A percentile compares a stretch with the other conserved stretches of the same genome.
Conservation (phyloP, 2,888 invertebrate species). For the Cybosia mesomella region DNA sequence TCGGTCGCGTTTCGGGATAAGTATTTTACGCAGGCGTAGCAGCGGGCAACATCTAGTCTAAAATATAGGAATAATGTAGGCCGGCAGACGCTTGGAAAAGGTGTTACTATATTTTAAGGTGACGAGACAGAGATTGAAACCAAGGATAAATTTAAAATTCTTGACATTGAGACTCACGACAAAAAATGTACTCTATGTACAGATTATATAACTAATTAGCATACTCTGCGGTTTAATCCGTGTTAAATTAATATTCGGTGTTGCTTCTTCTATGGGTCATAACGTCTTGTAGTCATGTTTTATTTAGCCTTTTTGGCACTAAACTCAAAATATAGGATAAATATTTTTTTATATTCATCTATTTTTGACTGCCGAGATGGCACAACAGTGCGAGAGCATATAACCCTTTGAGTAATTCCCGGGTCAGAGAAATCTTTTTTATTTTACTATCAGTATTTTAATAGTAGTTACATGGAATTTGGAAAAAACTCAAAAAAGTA, state of each 20-base stretch:
- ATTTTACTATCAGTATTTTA: too few relatives aligned
- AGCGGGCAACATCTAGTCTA: background rate
- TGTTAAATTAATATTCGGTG: background rate
- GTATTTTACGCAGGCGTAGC: background rate
- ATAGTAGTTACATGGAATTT: too few relatives aligned
- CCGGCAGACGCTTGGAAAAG: background rate
- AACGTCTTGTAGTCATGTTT: background rate
- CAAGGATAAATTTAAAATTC: constrained; percentile 1
- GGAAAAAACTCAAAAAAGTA: too few relatives aligned
- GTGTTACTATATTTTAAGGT: background rate
- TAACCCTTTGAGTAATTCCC: too few relatives aligned
- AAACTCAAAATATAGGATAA: too few relatives aligned
- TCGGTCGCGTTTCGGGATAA: background rate
- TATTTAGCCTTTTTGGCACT: too few relatives aligned
- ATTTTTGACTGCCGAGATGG: too few relatives aligned
- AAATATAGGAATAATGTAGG: background rate
- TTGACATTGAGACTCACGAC: background rate
- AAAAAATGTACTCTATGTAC: background rate
- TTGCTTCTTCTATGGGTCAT: background rate
- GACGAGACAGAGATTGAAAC: constrained; percentile 1
- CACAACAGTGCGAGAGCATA: too few relatives aligned
- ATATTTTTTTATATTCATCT: too few relatives aligned
- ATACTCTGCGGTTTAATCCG: background rate
- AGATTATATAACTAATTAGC: background rate
- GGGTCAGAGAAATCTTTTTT: too few relatives aligned